These are phyloP conservation scores for Apistogramma diplotaenia DNA, from an alignment of 2,113 vertebrate genomes.

Conservation along the genomic window DNA sequence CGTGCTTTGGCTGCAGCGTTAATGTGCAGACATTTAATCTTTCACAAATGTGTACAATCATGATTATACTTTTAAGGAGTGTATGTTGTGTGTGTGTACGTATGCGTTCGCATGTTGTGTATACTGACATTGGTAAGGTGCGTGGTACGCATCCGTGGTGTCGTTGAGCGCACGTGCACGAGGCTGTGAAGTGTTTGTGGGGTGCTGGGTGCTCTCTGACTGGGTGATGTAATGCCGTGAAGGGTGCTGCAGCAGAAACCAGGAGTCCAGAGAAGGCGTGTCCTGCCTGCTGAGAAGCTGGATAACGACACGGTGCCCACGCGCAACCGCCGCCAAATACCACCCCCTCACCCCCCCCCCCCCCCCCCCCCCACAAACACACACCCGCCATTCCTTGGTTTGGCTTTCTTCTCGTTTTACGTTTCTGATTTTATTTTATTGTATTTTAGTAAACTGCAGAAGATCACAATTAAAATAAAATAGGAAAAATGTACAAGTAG, in stretches of 20 bases:
- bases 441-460: background rate
- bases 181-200: constrained; percentile 13
- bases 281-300: constrained; percentile 68
- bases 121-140: background rate
- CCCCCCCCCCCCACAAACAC: background rate
- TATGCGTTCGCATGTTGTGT: background rate
- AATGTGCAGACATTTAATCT: background rate
- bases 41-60: background rate
- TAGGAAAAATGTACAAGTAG: background rate
- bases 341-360: background rate
- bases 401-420: background rate
- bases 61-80: background rate
- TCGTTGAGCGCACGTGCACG: background rate
- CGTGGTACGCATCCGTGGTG: background rate
- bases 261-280: constrained; percentile 62
- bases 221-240: constrained; percentile 73
- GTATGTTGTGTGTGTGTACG: background rate
- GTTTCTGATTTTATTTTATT: background rate
- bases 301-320: constrained; percentile 55
- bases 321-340: constrained; percentile 17
- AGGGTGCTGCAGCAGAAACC: constrained; percentile 70
- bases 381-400: background rate
- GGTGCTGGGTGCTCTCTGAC: constrained; percentile 47
- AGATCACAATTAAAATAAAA: background rate
- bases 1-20: background rate